Conservation (phyloP, 92 coral and sea anemone species). For the Virgularia gustaviana region DNA sequence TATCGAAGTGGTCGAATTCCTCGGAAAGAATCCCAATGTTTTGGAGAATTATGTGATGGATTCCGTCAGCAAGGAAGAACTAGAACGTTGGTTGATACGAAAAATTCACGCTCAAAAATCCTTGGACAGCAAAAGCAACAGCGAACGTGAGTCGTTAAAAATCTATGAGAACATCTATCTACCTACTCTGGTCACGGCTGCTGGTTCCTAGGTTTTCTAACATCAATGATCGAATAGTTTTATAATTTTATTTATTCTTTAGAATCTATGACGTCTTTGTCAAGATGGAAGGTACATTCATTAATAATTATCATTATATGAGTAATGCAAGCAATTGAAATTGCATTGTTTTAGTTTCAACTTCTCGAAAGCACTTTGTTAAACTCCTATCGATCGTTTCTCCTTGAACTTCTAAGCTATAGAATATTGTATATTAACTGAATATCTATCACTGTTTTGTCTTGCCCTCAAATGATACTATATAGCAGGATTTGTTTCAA, state of each 20-base stretch:
- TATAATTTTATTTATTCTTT: background rate
- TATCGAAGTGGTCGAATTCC: conserved; percentile 72
- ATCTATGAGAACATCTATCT: background rate
- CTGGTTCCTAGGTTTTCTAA: background rate
- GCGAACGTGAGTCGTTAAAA: conserved; percentile 49
- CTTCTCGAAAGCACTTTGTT: too few species aligned
- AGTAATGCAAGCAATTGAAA: too few species aligned
- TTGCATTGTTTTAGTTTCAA: too few species aligned
- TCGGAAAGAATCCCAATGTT: conserved; percentile 67
- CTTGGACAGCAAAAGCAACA: conserved; percentile 35
- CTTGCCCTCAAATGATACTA: too few species aligned
- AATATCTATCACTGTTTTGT: too few species aligned
- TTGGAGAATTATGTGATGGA: conserved; percentile 83
- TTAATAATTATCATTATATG: too few species aligned
- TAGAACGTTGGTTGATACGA: conserved; percentile 88
- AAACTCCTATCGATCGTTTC: too few species aligned
- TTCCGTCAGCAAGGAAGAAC: conserved; percentile 79
- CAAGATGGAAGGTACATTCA: conserved; percentile 82
- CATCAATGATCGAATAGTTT: background rate
- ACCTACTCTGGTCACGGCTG: too few species aligned
- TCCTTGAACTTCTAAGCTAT: too few species aligned
- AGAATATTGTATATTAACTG: too few species aligned
- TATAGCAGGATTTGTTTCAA: too few species aligned
- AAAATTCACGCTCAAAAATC: conserved; percentile 62
- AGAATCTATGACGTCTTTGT: conserved; percentile 66